Base-by-base conservation (phyloP, 2,888 invertebrate genomes). In the Drosophila neotestacea region DNA sequence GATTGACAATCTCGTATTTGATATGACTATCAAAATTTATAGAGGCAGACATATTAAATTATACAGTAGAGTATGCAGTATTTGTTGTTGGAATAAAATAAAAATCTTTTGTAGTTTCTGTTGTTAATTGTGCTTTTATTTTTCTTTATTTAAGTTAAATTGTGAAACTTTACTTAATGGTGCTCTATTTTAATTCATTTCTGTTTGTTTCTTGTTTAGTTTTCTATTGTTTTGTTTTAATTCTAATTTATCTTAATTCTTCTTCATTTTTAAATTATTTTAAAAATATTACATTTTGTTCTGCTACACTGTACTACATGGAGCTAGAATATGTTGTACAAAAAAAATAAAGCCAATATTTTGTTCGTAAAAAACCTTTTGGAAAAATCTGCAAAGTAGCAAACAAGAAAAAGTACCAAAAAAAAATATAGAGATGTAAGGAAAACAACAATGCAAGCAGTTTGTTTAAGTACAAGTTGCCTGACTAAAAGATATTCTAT, bases 341-440 rank as follows among this genome's bases (percentile, higher is more conserved):
- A 11, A 28, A 36, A 52, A 5, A 47, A 11, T 30, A 65, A 51
- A 65, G 58, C 50, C 58, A 65, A 65, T 58, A 65, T 65, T 58
- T 46, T 44, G 22, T 36, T 41, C 36, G 42, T 60, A 46, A 54
- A 66, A 65, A 47, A 44, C 27, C 52, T 52, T 65, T 47, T n/a
- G 32, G 36, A 46, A 47, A 60, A 66, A 48, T 7, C 52, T 52
- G 64, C 30, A 47, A 32, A 54, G 38, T 28, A 48, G 54, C 39
- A 55, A 46, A 63, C 32, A 51, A 44, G n/a, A 5, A 13, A 38
- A 27, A 34, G 32, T 4, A 32, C 4, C 30, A 34, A 10, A 10
- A 13, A 13, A 41, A 3, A 30, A 42, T 2, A 2, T 22, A 22
- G 22, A 34, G 22, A 56, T 58, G 36, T 39, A 36, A 52, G 41